A percentile compares a stretch with the other conserved stretches of the same genome.
Evolutionary conservation across 2,888 invertebrate genomes (phyloP).

Genomic region (Megastigmus dorsalis): DNA sequence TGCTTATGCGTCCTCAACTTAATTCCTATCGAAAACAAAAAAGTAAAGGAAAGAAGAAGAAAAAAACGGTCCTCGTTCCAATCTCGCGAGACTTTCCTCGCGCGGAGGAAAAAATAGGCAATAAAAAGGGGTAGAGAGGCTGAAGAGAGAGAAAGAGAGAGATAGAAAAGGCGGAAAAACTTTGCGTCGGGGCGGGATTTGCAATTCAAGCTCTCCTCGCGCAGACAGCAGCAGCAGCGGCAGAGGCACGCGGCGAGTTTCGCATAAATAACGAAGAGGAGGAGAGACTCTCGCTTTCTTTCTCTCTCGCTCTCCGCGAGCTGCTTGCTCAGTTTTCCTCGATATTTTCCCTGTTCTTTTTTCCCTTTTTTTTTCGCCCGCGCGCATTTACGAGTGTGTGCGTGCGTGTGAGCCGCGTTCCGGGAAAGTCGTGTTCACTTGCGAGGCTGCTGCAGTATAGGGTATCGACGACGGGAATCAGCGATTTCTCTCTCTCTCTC

Average conservation of each 20-base stretch:
- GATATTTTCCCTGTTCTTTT: not conserved
- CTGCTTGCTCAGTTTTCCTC: not conserved
- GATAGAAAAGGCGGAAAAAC: slow-evolving; percentile 14
- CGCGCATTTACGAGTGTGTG: no score
- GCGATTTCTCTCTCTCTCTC: no score
- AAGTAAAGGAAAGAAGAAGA: not conserved
- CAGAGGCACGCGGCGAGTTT: not conserved
- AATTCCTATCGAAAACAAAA: not conserved
- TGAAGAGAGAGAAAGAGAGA: not conserved
- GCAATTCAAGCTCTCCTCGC: slow-evolving; percentile 43
- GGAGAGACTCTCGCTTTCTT: no score
- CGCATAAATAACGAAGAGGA: slow-evolving; percentile 44
- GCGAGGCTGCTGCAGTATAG: not conserved
- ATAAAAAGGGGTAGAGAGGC: not conserved
- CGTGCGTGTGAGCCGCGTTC: no score
- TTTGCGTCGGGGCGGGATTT: slow-evolving; percentile 20
- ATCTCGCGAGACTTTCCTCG: not conserved
- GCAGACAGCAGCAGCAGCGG: no score
- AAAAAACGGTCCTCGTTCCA: not conserved
- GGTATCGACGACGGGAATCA: no score
- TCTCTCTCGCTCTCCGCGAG: no score
- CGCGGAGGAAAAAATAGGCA: not conserved
- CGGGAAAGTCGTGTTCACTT: not conserved
- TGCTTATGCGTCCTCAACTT: not conserved
- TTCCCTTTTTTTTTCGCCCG: not conserved